Base-by-base conservation (phyloP, 2,888 invertebrate genomes). In the Metopia argyrocephala region DNA sequence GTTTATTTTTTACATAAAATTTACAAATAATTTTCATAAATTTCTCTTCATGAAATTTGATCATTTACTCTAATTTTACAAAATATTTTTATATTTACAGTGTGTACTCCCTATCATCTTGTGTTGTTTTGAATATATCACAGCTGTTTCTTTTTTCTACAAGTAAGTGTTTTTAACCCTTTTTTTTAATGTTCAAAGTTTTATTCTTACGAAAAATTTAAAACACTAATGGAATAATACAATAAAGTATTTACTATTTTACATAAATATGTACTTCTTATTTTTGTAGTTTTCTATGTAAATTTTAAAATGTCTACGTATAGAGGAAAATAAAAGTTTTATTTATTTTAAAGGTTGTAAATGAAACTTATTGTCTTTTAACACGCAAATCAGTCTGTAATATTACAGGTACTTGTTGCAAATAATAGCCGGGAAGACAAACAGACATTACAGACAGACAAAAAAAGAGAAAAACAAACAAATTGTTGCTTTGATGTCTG, bases 351-450 rank as follows among this genome's bases (percentile, higher is more conserved):
- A 66, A 78, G 50, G 15, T 65, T 71, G 65, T 25, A 20, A 38
- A 9, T 23, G 21, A 27, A 61, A 48, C 28, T 71, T 52, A 78
- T 78, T 78, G 52, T 59, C 48, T 59, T 59, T 71, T 46, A 71
- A 48, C 78, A 71, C 71, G 78, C 78, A 71, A 71, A 61, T 54
- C 28, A 61, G 45, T 65, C 59, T 71, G 66, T 25, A 45, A 66
- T 57, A 70, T 64, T 38, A 12, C 38, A 38, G 15, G 15, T 70
- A 70, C 70, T 70, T 65, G 57, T 48, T 59, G 70, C 45, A 46
- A 56, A 52, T 38, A 50, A 48, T 28, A 64, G 48, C 15, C 12
- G 38, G 15, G 38, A 38, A 15, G 38, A 38, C 0, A 38, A 15
- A 38, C 15, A 38, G 12, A 38, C 2, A 38, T n/a, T 27, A 56